Percentiles rank a stretch among this genome's conserved stretches.
These are phyloP conservation scores for Hydrochoerus hydrochaeris DNA, from an alignment of 2,113 vertebrate genomes.

Conservation along the genomic window DNA sequence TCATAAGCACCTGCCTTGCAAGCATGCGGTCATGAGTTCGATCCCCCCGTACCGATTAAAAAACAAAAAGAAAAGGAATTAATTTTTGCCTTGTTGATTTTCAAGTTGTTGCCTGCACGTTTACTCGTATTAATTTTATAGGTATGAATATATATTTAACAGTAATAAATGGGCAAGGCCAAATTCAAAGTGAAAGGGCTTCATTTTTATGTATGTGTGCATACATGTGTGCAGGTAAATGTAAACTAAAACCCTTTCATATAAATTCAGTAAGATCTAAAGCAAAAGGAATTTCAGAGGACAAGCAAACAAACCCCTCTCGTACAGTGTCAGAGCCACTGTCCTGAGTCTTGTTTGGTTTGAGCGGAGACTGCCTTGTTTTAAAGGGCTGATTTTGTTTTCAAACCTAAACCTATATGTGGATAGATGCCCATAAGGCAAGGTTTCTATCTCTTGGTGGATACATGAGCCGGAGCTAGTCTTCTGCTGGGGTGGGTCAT, in stretches of 20 bases:
- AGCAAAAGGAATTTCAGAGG: constrained; percentile 17
- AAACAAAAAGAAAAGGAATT: too few relatives aligned
- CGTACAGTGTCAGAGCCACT: not conserved
- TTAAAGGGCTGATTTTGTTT: not conserved
- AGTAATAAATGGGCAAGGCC: not conserved
- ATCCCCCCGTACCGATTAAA: too few relatives aligned
- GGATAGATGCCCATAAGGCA: not conserved
- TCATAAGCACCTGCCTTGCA: too few relatives aligned
- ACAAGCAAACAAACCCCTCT: not conserved
- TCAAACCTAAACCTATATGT: not conserved
- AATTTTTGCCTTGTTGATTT: constrained; percentile 39
- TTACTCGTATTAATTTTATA: constrained; percentile 10
- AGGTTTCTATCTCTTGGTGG: constrained; percentile 3
- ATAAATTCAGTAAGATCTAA: not conserved
- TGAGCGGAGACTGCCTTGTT: not conserved
- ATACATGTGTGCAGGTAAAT: not conserved
- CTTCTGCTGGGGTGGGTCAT: not conserved
- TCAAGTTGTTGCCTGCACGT: not conserved
- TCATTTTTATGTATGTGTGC: not conserved
- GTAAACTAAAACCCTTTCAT: not conserved
- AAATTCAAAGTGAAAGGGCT: not conserved
- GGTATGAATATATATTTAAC: not conserved
- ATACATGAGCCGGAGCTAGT: not conserved
- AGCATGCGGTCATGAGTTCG: too few relatives aligned
- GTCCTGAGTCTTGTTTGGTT: not conserved